phyloP scores from a whole-genome alignment of 2,888 invertebrate species.

The Rotaria magnacalcarata region DNA sequence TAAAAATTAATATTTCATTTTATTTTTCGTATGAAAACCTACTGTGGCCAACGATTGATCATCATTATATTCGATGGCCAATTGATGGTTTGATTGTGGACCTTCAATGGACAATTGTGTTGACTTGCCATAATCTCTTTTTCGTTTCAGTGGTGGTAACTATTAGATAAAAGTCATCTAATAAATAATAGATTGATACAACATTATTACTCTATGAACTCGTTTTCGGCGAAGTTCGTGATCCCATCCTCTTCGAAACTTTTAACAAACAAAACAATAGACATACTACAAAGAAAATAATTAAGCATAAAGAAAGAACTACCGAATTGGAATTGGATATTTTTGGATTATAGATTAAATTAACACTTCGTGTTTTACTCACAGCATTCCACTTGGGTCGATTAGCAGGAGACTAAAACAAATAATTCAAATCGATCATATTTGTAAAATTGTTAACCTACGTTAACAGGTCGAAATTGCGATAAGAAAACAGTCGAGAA shows the following conservation, averaged over 20 bases:
- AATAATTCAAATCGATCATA: background rate
- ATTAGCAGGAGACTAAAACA: background rate
- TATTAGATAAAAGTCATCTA: background rate
- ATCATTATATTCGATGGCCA: background rate
- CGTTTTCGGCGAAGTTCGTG: background rate
- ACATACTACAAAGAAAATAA: background rate
- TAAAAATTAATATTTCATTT: background rate
- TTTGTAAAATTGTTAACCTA: background rate
- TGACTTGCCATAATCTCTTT: background rate
- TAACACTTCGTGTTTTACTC: background rate
- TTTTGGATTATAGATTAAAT: background rate
- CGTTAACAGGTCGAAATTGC: background rate
- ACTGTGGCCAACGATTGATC: background rate
- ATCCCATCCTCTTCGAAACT: background rate
- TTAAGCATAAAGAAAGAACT: background rate
- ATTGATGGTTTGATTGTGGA: background rate
- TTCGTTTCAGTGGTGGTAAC: slow-evolving; percentile 26
- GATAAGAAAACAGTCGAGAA: background rate
- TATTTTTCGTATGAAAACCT: background rate
- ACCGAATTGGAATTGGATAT: background rate
- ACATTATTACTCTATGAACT: background rate
- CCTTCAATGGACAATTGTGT: background rate
- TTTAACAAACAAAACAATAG: background rate
- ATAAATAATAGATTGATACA: too few species aligned
- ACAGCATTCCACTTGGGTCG: background rate